phyloP scores from a whole-genome alignment of 2,888 invertebrate species.

The Scaptomyza parva region DNA sequence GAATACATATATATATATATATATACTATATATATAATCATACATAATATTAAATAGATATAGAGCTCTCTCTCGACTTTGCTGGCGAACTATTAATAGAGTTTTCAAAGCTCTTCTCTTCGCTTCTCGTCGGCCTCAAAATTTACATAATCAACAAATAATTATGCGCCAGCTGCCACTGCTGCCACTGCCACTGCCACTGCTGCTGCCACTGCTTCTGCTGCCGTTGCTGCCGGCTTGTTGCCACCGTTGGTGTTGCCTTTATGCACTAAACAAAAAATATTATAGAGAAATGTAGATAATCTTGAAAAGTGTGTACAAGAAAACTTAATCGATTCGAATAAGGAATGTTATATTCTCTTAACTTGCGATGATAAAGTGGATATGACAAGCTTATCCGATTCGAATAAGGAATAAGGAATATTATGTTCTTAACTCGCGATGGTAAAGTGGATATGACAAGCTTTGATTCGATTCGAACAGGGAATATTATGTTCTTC shows the following conservation, averaged over 20 bases:
- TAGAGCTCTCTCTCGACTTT: conserved; percentile 20
- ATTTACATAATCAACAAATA: conserved; percentile 78
- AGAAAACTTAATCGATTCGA: too few species aligned
- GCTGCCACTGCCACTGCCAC: conserved; percentile 68
- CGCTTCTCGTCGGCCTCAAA: conserved; percentile 32
- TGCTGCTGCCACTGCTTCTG: conserved; percentile 57
- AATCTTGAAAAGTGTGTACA: too few species aligned
- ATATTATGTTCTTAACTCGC: too few species aligned
- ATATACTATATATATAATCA: conserved; percentile 6
- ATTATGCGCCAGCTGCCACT: conserved; percentile 74
- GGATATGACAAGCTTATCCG: too few species aligned
- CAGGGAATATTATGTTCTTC: too few species aligned
- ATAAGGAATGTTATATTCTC: too few species aligned
- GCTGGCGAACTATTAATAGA: conserved; percentile 66
- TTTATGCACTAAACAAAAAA: background rate
- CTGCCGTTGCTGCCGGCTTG: conserved; percentile 18
- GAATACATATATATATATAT: background rate
- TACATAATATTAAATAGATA: conserved; percentile 25
- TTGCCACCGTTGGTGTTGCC: conserved; percentile 9
- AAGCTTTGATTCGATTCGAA: too few species aligned
- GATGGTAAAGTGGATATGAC: too few species aligned
- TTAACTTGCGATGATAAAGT: too few species aligned
- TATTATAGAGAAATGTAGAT: background rate
- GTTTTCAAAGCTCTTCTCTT: conserved; percentile 45
- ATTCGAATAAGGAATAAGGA: too few species aligned